Conservation (phyloP, 2,888 invertebrate genomes). For the Drosophila falleni region DNA sequence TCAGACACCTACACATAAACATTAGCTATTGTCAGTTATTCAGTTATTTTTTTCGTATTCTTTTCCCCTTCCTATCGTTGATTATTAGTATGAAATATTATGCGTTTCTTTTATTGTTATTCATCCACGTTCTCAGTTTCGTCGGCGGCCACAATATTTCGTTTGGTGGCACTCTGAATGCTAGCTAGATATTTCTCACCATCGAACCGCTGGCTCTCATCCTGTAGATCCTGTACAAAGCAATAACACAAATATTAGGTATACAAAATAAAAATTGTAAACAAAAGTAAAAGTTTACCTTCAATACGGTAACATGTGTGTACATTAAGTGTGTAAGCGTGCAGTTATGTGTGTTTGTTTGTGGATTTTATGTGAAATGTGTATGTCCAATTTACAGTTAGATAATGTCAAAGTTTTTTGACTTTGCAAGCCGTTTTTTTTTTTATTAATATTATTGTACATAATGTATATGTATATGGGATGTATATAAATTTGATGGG, state of each 20-base stretch:
- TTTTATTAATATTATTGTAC: conserved; percentile 68
- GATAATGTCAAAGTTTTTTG: conserved; percentile 45
- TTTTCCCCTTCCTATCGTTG: conserved; percentile 31
- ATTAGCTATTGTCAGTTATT: conserved; percentile 53
- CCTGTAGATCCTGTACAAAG: conserved; percentile 82
- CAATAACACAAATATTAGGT: conserved; percentile 14
- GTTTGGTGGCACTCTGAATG: conserved; percentile 83
- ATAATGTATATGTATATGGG: conserved; percentile 36
- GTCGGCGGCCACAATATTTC: conserved; percentile 83
- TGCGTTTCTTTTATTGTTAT: conserved; percentile 58
- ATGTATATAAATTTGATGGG: conserved; percentile 57
- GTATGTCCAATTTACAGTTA: conserved; percentile 28
- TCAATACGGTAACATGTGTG: background rate
- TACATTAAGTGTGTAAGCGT: conserved; percentile 11
- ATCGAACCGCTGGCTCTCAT: conserved; percentile 85
- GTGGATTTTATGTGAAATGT: background rate
- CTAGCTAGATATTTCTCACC: conserved; percentile 84
- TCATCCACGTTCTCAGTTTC: conserved; percentile 78
- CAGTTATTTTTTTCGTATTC: conserved; percentile 12
- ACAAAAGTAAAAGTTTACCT: conserved; percentile 50
- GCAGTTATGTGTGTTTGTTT: conserved; percentile 12
- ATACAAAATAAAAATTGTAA: background rate
- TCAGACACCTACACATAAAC: conserved; percentile 25
- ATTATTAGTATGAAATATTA: conserved; percentile 24
- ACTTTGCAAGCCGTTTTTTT: conserved; percentile 67